Percentiles rank a stretch among this genome's conserved stretches.
These are phyloP conservation scores for Triplophysa siluroides DNA, from an alignment of 2,113 vertebrate species.

Conservation along the genomic window DNA sequence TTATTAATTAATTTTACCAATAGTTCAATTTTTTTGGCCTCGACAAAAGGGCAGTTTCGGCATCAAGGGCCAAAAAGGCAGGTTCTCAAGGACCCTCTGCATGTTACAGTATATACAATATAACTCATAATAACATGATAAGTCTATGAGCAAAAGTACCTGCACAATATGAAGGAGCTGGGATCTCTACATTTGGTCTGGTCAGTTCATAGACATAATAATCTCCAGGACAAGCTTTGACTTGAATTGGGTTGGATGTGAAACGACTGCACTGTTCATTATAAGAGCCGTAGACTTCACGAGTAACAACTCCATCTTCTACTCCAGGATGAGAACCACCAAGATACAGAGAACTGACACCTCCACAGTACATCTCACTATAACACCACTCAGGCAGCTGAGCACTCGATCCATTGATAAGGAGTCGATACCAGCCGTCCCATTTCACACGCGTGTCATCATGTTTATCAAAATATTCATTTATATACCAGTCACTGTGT, in stretches of 20 bases:
- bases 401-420: conserved; percentile 17
- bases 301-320: conserved; percentile 4
- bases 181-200: not conserved
- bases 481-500: not conserved
- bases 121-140: not conserved
- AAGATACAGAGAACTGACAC: conserved; percentile 17
- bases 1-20: too few relatives aligned
- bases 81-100: not conserved
- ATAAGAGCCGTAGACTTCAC: not conserved
- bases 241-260: conserved; percentile 26
- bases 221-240: conserved; percentile 2
- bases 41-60: too few relatives aligned
- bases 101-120: not conserved
- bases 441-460: conserved; percentile 31
- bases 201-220: not conserved
- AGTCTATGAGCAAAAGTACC: not conserved
- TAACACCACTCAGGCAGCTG: conserved; percentile 5
- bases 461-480: not conserved
- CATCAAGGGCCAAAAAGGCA: too few relatives aligned
- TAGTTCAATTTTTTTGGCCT: too few relatives aligned
- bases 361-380: not conserved
- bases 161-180: conserved; percentile 9
- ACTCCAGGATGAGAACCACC: not conserved
- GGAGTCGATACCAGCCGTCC: conserved; percentile 36
- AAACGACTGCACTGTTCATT: not conserved